Evolutionary conservation across 1,140 invertebrate species (phyloP).

Genomic region (Pseudachorutes palmiensis): DNA sequence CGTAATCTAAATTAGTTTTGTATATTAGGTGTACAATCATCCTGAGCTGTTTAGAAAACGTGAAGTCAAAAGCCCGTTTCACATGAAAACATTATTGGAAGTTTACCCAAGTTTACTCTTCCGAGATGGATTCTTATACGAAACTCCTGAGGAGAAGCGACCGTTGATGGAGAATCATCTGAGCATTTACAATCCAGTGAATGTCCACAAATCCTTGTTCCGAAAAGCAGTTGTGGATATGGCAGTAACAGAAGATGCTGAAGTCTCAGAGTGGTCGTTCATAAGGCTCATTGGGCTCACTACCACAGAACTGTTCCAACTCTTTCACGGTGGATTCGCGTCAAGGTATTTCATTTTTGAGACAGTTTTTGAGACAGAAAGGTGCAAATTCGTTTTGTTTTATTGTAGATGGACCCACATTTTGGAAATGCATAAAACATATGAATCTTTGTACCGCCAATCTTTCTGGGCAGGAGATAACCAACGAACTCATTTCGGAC

Average conservation of each 20-base stretch:
- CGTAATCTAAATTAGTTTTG: neutral
- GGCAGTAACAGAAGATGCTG: neutral
- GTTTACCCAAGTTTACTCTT: neutral
- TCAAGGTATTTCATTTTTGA: neutral
- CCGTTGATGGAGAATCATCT: neutral
- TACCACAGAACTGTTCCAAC: neutral
- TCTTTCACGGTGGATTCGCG: neutral
- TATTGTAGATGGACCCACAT: neutral
- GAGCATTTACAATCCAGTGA: neutral
- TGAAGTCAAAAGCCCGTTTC: neutral
- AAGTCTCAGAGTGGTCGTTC: neutral
- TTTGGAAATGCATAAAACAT: neutral
- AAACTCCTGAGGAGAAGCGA: neutral
- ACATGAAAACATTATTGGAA: neutral
- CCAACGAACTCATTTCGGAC: neutral
- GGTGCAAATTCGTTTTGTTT: neutral
- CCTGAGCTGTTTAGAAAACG: neutral
- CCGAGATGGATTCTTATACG: neutral
- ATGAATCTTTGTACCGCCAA: neutral
- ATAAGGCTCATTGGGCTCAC: neutral
- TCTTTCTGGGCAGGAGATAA: neutral
- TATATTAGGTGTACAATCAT: neutral
- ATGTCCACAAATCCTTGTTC: neutral
- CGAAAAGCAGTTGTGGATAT: neutral
- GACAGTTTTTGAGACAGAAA: neutral